phyloP scores from a whole-genome alignment of 2,797 vertebrate genomes.

The Dryobates pubescens region DNA sequence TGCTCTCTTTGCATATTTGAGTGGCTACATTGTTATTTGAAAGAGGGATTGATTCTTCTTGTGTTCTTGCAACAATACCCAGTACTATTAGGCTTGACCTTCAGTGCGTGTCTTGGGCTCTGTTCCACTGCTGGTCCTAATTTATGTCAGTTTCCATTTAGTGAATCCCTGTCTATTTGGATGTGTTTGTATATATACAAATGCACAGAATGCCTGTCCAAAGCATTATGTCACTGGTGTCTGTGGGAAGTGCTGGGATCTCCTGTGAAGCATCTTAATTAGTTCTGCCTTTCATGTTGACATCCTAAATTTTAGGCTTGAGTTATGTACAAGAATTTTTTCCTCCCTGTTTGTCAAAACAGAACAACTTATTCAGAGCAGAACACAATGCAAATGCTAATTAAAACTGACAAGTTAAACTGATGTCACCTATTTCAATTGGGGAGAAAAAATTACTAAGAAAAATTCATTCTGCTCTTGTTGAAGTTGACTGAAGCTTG shows the following conservation, averaged over 20 bases:
- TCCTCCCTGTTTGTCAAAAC: slow-evolving; percentile 38
- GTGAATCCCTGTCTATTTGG: background rate
- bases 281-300: slow-evolving; percentile 52
- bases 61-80: background rate
- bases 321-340: background rate
- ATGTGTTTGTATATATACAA: slow-evolving; percentile 5
- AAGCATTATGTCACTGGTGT: slow-evolving; percentile 28
- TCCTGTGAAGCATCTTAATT: slow-evolving; percentile 52
- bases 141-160: slow-evolving; percentile 32
- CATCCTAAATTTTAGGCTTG: slow-evolving; percentile 19
- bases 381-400: slow-evolving; percentile 46
- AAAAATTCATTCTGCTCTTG: background rate
- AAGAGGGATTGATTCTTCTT: background rate
- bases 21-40: background rate
- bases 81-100: background rate
- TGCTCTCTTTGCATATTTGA: background rate
- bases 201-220: slow-evolving; percentile 9
- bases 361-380: slow-evolving; percentile 31
- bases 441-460: background rate
- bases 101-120: background rate
- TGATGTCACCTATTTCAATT: background rate
- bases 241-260: background rate
- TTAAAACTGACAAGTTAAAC: slow-evolving; percentile 52
- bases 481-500: background rate
- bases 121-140: background rate